Evolutionary conservation across 2,888 invertebrate species (phyloP).

Genomic region (Autographa pulchrina): DNA sequence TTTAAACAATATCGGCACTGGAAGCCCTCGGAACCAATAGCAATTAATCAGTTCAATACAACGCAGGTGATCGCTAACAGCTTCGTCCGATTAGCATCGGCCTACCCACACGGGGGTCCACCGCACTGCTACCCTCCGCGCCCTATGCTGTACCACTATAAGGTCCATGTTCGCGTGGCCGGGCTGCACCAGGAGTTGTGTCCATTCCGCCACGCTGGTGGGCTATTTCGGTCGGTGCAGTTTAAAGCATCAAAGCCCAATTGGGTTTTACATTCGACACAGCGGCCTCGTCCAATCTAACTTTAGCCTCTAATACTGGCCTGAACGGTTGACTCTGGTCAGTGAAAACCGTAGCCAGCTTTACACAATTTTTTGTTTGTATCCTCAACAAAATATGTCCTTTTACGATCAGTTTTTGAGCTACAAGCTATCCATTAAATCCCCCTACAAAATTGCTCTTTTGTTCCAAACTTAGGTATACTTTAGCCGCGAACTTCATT

Average conservation of each 20-base stretch:
- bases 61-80: constrained; percentile 85
- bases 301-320: constrained; percentile 74
- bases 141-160: constrained; percentile 41
- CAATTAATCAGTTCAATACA: constrained; percentile 85
- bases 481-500: constrained; percentile 33
- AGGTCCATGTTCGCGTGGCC: constrained; percentile 53
- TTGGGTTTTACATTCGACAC: constrained; percentile 85
- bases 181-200: constrained; percentile 35
- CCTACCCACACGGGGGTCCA: constrained; percentile 55
- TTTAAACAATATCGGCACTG: constrained; percentile 72
- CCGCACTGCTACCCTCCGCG: constrained; percentile 16
- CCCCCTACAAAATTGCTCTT: constrained; percentile 31
- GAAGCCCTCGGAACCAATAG: constrained; percentile 70
- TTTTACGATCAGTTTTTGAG: constrained; percentile 42
- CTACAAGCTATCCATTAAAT: constrained; percentile 47
- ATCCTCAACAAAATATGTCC: constrained; percentile 46
- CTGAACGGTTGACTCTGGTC: constrained; percentile 48
- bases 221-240: constrained; percentile 80
- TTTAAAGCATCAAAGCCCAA: constrained; percentile 86
- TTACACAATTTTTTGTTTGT: constrained; percentile 51
- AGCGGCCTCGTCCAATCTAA: constrained; percentile 81
- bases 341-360: constrained; percentile 60
- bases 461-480: constrained; percentile 26
- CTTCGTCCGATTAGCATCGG: constrained; percentile 81
- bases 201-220: constrained; percentile 65